These are phyloP conservation scores for Chrysolina oricalcia DNA, from an alignment of 2,888 invertebrate species.

Conservation along the genomic window DNA sequence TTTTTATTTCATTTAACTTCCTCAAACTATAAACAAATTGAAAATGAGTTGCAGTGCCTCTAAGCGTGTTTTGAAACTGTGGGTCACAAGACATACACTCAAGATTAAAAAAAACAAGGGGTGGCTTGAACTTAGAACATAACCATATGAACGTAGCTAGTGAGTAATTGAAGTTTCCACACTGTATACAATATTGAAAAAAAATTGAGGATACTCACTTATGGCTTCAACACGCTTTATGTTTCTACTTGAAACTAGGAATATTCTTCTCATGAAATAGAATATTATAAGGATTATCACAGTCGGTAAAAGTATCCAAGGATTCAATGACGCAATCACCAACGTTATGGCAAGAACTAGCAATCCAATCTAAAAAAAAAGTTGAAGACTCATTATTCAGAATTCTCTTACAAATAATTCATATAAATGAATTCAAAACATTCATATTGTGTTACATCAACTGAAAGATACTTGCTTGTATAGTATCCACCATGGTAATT, in stretches of 20 bases:
- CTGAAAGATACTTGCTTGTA: conserved; percentile 50
- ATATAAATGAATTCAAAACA: neutral
- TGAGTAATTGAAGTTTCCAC: no score
- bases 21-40: no score
- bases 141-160: no score
- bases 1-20: no score
- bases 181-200: neutral
- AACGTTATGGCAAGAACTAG: conserved; percentile 69
- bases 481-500: conserved; percentile 71
- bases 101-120: no score
- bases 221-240: conserved; percentile 77
- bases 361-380: conserved; percentile 53
- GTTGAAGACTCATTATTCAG: neutral
- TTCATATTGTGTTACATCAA: neutral
- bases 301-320: conserved; percentile 79
- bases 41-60: no score
- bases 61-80: no score
- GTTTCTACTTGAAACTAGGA: conserved; percentile 82
- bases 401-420: neutral
- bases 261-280: conserved; percentile 77
- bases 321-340: conserved; percentile 81
- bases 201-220: conserved; percentile 69
- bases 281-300: conserved; percentile 77
- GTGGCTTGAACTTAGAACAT: no score
- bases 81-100: no score